Conservation (phyloP, 2,797 vertebrate genomes). For the Acanthurus lineatus region DNA sequence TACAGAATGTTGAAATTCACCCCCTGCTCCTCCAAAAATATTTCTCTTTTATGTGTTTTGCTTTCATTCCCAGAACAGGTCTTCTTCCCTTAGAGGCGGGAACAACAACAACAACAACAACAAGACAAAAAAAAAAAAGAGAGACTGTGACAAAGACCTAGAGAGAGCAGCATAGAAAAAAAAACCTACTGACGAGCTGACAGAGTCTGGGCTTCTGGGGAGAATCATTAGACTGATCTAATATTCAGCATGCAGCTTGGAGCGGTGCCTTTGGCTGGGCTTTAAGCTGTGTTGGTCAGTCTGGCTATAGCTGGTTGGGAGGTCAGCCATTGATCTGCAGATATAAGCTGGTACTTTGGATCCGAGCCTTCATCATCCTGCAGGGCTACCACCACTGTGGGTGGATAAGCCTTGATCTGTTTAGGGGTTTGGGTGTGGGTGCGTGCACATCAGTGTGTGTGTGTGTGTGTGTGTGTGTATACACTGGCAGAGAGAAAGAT, state of each 20-base stretch:
- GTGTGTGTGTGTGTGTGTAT: conserved; percentile 33
- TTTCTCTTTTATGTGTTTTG: conserved; percentile 44
- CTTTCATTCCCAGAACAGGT: conserved; percentile 44
- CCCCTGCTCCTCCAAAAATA: conserved; percentile 49
- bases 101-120: conserved; percentile 26
- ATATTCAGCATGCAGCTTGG: conserved; percentile 69
- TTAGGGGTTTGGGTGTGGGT: conserved; percentile 50
- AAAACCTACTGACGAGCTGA: conserved; percentile 53
- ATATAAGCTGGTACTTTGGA: conserved; percentile 81
- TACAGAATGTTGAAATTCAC: conserved; percentile 52
- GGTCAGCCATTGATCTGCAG: conserved; percentile 83
- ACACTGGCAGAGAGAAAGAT: conserved; percentile 27
- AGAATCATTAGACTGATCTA: conserved; percentile 72
- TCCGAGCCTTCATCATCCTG: conserved; percentile 77
- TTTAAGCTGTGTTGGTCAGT: conserved; percentile 69
- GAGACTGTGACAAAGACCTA: conserved; percentile 36
- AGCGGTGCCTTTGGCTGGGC: conserved; percentile 66
- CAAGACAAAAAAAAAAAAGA: not conserved
- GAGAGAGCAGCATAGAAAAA: not conserved
- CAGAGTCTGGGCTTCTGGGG: conserved; percentile 51
- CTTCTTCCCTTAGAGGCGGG: conserved; percentile 29
- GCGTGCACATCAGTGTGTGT: conserved; percentile 9
- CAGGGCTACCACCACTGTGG: conserved; percentile 65
- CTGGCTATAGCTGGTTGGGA: conserved; percentile 65
- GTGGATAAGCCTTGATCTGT: conserved; percentile 83